Percentiles rank a stretch among this genome's conserved stretches.
These are phyloP conservation scores for Tachina lurida DNA, from an alignment of 2,888 invertebrate species.

Conservation along the genomic window DNA sequence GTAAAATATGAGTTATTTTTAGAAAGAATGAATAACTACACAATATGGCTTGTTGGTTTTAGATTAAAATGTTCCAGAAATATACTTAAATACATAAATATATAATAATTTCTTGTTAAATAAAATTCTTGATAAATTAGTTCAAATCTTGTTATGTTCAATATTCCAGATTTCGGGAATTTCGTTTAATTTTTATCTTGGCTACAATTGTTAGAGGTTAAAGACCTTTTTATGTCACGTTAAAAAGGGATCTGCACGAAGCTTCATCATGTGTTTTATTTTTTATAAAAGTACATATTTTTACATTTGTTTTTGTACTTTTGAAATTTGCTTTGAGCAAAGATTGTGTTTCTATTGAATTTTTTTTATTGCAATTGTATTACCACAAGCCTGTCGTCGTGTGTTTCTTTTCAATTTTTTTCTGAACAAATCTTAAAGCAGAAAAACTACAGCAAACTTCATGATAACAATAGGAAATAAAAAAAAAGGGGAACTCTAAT, in stretches of 20 bases:
- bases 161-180: background rate
- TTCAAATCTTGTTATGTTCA: background rate
- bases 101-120: background rate
- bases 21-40: slow-evolving; percentile 15
- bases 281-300: slow-evolving; percentile 1
- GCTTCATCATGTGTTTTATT: too few species aligned
- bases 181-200: background rate
- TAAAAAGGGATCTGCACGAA: background rate
- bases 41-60: slow-evolving; percentile 33
- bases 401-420: background rate
- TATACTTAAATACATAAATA: background rate
- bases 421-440: slow-evolving; percentile 25
- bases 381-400: slow-evolving; percentile 24
- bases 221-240: slow-evolving; percentile 43
- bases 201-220: slow-evolving; percentile 9
- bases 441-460: slow-evolving; percentile 17
- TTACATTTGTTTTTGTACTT: background rate
- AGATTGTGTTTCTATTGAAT: slow-evolving; percentile 29
- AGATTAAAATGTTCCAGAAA: background rate
- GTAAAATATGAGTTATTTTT: slow-evolving; percentile 35
- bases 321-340: slow-evolving; percentile 34
- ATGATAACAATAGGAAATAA: slow-evolving; percentile 48
- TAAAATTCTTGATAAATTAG: background rate
- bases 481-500: slow-evolving; percentile 61
- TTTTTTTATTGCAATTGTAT: slow-evolving; percentile 31